Evolutionary conservation across 2,797 vertebrate species (phyloP), one percentile per base, ranked within the genome.

Genomic region (Poecilia picta): DNA sequence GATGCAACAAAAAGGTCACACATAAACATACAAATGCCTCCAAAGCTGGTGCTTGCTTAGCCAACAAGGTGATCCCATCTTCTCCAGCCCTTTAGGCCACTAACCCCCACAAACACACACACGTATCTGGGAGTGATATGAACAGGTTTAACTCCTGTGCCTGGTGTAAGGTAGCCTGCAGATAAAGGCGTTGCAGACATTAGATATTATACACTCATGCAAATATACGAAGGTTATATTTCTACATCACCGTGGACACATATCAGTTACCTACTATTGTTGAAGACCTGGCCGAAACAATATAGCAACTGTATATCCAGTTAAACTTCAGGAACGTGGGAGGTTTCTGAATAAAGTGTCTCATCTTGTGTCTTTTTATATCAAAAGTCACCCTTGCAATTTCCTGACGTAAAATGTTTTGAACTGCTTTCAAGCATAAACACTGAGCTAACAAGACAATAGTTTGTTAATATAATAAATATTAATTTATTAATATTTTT

Each of bases 141-240:
- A 91, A 89, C 90, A 85, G 85, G 90, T 91, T 84, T 79, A 45
- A 76, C 83, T 71, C 79, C 85, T 85, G 41, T 77, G 62, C 13
- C 51, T 64, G n/a, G 87, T 88, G 79, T 87, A 79, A 70, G 66
- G 83, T 91, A 79, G 84, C 74, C 72, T 51, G 31, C 31, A 53
- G 33, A 41, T 51, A 33, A 73, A 39, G 12, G 31, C 33, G 1
- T 23, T 3, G 68, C 8, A 45, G 5, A 71, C 12, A 68, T 41
- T 68, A 39, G 33, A 36, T 18, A 39, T 41, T 43, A 41, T n/a
- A 43, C 10, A 41, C 20, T 70, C 4, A 6, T 25, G 36, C 1
- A 43, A 6, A 43, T 70, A n/a, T 45, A 43, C 5, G 12, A 20
- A 71, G 25, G 23, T n/a, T 71, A 2, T n/a, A 43, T 71, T 45